Evolutionary conservation across 2,888 invertebrate genomes (phyloP), one percentile per base, ranked within the genome.

Genomic region (Orchesella flavescens): DNA sequence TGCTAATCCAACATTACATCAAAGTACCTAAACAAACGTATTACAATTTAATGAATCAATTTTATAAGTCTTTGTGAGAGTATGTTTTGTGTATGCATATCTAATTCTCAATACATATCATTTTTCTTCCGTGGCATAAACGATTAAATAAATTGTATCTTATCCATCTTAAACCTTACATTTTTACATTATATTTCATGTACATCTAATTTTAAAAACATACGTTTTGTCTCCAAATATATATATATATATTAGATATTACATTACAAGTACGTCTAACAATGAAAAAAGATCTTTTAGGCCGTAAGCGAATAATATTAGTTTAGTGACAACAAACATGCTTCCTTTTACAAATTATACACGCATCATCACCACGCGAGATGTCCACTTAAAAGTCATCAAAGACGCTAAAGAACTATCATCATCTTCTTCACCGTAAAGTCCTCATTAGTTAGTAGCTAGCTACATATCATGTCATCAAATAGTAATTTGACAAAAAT

Each of bases 321-420:
- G 34, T 44, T 43, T n/a, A 43, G 12, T n/a, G 15, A 66, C 44
- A n/a, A 66, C 23, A 66, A 44, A 44, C 19, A 66, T 66, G 66
- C 66, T 66, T 19, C 34, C 34, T 19, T n/a, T 66, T n/a, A 44
- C 12, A 66, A 44, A 43, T 66, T 66, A 66, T 66, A 66, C 43
- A 66, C 44, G 46, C 43, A n/a, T 44, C 24, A 66, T 66, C 66
- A 66, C 44, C 66, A 17, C 44, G 34, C 34, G 34, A 34, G 23
- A 57, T 57, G 9, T 19, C 19, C 34, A 34, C 34, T 34, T 34
- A 34, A 34, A 34, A 4, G 34, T 7, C 34, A 34, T 34, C 34
- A 34, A 46, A 53, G 53, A 63, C n/a, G 24, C 34, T 10, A 24
- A n/a, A 66, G n/a, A 43, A 43, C 2, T 4, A 44, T 17, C 1